Evolutionary conservation across 2,797 vertebrate genomes (phyloP), one percentile per base, ranked within the genome.

Genomic region (Acridotheres tristis): DNA sequence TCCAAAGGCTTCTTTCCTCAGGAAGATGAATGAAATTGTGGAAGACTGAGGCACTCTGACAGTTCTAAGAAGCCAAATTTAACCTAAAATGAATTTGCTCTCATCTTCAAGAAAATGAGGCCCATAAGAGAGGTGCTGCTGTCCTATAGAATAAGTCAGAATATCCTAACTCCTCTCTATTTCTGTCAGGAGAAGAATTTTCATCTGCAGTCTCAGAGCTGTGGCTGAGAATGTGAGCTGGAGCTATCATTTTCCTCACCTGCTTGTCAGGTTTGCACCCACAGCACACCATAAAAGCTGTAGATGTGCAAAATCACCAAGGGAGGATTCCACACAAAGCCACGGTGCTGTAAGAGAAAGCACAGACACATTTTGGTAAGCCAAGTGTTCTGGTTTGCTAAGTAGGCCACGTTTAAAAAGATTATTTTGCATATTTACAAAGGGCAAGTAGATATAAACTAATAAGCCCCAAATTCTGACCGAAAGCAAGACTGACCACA

Each of bases 351-450:
- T 25, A 38, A 75, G 34, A 66, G 48, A 50, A 82, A 81, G 30
- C 22, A 57, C 20, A 79, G 66, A 36, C 5, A 38, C 3, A 32
- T 63, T 82, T 34, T 83, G 67, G 42, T 55, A 94, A 90, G 57
- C 11, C 0, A 3, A 63, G 15, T 29, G 36, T 11, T 78, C 75
- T 83, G 43, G 5, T 83, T 83, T 91, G 32, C 43, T 80, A 72
- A 84, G 62, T 26, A 81, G 59, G 34, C 32, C 62, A 61, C 13
- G 10, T 54, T 59, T 91, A 4, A 74, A 67, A 59, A 81, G 16
- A 75, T 86, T 36, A 62, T 81, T 89, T 73, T 84, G 34, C 77
- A 66, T 86, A 92, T 88, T 92, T 91, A 76, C 34, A 48, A 66
- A 82, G 26, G 30, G 11, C 29, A 87, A 87, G 20, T 18, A 79